phyloP scores from a whole-genome alignment of 2,888 invertebrate species.

The Agrypnus murinus region DNA sequence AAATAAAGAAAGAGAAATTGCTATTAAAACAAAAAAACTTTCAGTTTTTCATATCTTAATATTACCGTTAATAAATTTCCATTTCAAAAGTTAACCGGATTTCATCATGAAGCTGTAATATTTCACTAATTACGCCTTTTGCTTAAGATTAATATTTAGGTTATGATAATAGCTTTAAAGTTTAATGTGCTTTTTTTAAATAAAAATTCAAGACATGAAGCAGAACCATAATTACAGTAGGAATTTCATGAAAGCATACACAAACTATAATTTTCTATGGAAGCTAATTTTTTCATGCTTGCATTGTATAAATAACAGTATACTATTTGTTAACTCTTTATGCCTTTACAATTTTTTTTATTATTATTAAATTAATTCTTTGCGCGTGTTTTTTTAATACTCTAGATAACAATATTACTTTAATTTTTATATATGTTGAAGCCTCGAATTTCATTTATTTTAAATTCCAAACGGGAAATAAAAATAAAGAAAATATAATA shows the following conservation, averaged over 20 bases:
- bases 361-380: background rate
- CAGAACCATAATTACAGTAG: background rate
- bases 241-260: background rate
- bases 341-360: background rate
- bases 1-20: no score
- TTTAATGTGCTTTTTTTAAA: background rate
- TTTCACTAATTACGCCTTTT: background rate
- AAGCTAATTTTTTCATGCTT: background rate
- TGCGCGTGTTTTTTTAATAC: background rate
- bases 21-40: no score
- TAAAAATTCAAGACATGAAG: background rate
- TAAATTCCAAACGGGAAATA: constrained; percentile 23
- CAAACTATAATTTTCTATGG: background rate
- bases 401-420: no score
- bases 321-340: background rate
- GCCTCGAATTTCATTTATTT: constrained; percentile 11
- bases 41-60: no score
- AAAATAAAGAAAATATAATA: constrained; percentile 3
- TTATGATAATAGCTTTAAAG: background rate
- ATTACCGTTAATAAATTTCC: background rate
- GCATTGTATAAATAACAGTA: background rate
- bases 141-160: background rate
- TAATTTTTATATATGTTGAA: no score
- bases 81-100: background rate
- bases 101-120: constrained; percentile 5